Conservation (phyloP, 2,113 vertebrate genomes). For the Limanda limanda region DNA sequence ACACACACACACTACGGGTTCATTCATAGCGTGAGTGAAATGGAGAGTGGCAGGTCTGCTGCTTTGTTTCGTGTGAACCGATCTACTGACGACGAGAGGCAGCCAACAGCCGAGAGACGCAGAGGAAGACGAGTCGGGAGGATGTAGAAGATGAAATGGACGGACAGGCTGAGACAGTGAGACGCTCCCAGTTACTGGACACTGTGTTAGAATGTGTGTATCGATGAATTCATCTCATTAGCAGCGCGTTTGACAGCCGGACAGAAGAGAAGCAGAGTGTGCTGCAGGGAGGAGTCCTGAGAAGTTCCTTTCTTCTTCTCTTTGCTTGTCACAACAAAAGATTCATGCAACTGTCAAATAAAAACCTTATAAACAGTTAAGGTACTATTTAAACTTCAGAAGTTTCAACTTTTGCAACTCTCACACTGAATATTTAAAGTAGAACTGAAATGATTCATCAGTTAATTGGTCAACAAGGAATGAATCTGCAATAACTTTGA, state of each 20-base stretch:
- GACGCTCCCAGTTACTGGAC: not conserved
- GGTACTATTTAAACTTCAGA: too few species aligned
- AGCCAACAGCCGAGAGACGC: constrained; percentile 9
- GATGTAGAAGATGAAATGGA: constrained; percentile 1
- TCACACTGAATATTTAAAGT: too few species aligned
- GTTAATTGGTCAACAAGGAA: too few species aligned
- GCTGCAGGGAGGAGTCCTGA: too few species aligned
- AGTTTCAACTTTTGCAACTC: too few species aligned
- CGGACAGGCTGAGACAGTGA: not conserved
- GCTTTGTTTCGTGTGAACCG: constrained; percentile 36
- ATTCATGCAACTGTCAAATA: not conserved
- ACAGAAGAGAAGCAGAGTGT: not conserved
- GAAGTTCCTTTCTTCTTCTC: not conserved
- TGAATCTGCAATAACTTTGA: too few species aligned
- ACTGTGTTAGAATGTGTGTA: not conserved
- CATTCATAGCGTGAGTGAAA: constrained; percentile 31
- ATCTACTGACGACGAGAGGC: constrained; percentile 8
- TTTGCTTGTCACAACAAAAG: not conserved
- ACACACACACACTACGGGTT: constrained; percentile 3
- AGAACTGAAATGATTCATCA: too few species aligned
- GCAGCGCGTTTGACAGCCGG: not conserved
- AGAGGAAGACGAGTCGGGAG: too few species aligned
- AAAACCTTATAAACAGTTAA: too few species aligned
- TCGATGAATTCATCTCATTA: not conserved
- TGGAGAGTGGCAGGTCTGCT: constrained; percentile 24